phyloP scores from a whole-genome alignment of 2,113 vertebrate genomes.

The Tyto alba region DNA sequence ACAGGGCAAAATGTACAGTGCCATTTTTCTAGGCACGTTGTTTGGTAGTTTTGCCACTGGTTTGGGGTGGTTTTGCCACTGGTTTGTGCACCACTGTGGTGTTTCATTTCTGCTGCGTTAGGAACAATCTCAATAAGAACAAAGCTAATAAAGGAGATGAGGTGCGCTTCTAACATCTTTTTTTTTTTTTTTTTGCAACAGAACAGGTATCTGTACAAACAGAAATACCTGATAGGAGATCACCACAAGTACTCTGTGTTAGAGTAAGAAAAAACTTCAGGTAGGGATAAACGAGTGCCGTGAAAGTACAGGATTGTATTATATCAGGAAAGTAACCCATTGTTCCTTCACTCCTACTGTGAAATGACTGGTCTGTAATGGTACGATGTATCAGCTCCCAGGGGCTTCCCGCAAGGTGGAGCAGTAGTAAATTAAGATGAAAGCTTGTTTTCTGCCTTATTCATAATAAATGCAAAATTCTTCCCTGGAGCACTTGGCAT shows the following conservation, averaged over 20 bases:
- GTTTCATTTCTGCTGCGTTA: not conserved
- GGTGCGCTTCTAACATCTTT: not conserved
- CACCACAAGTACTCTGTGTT: accelerated
- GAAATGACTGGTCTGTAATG: accelerated
- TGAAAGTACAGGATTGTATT: not conserved
- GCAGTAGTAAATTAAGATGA: not conserved
- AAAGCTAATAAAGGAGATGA: not conserved
- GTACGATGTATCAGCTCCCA: not conserved
- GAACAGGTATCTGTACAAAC: not conserved
- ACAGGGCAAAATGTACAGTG: accelerated
- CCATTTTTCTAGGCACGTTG: accelerated
- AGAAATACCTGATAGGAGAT: not conserved
- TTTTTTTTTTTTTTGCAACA: not conserved
- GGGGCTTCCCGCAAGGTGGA: not conserved
- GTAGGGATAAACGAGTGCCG: not conserved
- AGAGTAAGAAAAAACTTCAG: not conserved
- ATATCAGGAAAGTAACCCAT: accelerated
- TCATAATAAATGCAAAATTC: constrained; percentile 41
- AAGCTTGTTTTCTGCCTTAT: constrained; percentile 40
- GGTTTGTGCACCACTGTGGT: not conserved
- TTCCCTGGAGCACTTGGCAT: not conserved
- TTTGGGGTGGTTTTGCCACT: not conserved
- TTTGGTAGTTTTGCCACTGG: not conserved
- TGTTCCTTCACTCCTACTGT: not conserved
- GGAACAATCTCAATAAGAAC: not conserved